These are phyloP conservation scores for Drosophila bocki DNA, from an alignment of 1,140 invertebrate species.

Conservation along the genomic window DNA sequence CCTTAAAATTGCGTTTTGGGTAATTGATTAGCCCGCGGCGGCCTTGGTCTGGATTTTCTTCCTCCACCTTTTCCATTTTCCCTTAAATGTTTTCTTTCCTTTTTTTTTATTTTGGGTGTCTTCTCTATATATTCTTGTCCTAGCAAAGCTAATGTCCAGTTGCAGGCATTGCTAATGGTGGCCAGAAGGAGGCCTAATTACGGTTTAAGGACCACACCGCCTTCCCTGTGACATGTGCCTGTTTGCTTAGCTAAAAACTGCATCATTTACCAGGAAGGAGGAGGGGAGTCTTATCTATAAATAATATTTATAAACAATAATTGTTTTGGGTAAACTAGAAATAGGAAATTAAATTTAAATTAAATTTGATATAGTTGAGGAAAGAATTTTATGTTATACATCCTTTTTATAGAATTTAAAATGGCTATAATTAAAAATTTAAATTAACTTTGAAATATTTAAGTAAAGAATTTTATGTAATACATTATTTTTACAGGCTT, in stretches of 20 bases:
- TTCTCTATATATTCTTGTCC: neutral
- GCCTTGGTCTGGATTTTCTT: constrained; percentile 25
- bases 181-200: constrained; percentile 10
- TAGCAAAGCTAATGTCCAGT: constrained; percentile 24
- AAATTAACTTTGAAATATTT: neutral
- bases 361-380: neutral
- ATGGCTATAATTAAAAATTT: neutral
- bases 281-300: neutral
- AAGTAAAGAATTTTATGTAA: neutral
- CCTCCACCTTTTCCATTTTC: neutral
- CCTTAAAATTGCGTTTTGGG: constrained; percentile 48
- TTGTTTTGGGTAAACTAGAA: neutral
- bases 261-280: neutral
- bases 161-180: constrained; percentile 27
- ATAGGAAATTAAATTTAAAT: too few species aligned
- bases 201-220: neutral
- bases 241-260: constrained; percentile 32
- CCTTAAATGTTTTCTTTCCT: neutral
- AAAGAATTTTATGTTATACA: neutral
- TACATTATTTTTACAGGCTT: too few species aligned
- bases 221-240: constrained; percentile 18
- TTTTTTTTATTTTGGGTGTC: neutral
- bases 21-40: constrained; percentile 71
- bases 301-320: neutral
- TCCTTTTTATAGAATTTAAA: too few species aligned